Percentiles rank a stretch among this genome's conserved stretches.
Evolutionary conservation across 2,888 invertebrate species (phyloP).

Genomic region (Catocala sponsa): DNA sequence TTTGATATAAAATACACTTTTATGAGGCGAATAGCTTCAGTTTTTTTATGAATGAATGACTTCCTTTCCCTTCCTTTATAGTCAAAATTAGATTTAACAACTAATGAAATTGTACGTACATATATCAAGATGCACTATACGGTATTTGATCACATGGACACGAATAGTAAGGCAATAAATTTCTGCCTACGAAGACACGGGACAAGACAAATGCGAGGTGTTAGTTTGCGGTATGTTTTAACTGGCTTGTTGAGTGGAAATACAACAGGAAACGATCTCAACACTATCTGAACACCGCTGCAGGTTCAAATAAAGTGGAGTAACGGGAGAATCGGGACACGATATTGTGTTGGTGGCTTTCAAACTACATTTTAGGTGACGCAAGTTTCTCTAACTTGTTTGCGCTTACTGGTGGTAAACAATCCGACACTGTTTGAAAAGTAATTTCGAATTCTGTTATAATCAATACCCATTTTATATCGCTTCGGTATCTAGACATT

Average conservation of each 20-base stretch:
- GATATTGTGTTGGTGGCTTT: conserved; percentile 50
- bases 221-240: conserved; percentile 57
- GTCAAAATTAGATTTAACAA: conserved; percentile 69
- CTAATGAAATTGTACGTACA: conserved; percentile 74
- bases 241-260: conserved; percentile 62
- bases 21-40: conserved; percentile 4
- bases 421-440: conserved; percentile 12
- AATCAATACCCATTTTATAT: conserved; percentile 3
- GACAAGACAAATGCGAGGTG: conserved; percentile 75
- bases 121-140: conserved; percentile 64
- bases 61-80: conserved; percentile 67
- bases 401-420: conserved; percentile 9
- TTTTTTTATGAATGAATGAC: conserved; percentile 60
- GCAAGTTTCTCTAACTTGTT: conserved; percentile 44
- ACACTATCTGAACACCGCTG: conserved; percentile 47
- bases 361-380: conserved; percentile 41
- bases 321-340: conserved; percentile 54
- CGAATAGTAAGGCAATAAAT: conserved; percentile 73
- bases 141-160: conserved; percentile 68
- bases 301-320: conserved; percentile 55
- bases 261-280: conserved; percentile 62
- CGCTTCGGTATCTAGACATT: conserved; percentile 6
- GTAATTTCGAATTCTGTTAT: conserved; percentile 4
- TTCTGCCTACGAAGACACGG: conserved; percentile 67
- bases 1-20: background rate